Evolutionary conservation across 2,888 invertebrate species (phyloP), one percentile per base, ranked within the genome.

Genomic region (Endotricha flammealis): DNA sequence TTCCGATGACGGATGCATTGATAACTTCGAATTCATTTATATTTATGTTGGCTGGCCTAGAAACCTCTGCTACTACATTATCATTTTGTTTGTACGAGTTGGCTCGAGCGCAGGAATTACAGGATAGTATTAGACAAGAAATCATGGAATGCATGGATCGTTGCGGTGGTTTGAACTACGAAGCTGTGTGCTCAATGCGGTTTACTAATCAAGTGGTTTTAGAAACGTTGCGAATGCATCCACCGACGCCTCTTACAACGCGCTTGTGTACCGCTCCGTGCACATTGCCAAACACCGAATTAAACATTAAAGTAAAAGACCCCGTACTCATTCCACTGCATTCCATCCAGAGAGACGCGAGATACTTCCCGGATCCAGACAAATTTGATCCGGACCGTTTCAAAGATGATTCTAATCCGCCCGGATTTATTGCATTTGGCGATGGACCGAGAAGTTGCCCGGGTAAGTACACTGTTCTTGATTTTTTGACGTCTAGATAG

Each of bases 11-110:
- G 5, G 85, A 86, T 58, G 76, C 71, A 40, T 64, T 86, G 48
- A 86, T 86, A 63, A 85, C 76, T 22, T 86, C 86, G 8, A 86
- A 85, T 58, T 86, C 86, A 32, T 86, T 86, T 53, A 86, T 86
- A 72, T 86, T 86, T 48, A 81, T 86, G 81, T 41, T 86, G 38
- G 86, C 86, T n/a, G 86, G 86, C 1, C 50, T 86, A 44, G 86
- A 86, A 50, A 77, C 86, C 4, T 76, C 85, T 7, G 65, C 86
- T 12, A 82, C 81, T 25, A 82, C 83, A 10, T 53, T 80, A 38
- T 83, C 85, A 8, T 86, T 86, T 58, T 78, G 79, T 64, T 67
- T 86, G 42, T 86, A 81, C 39, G 71, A 86, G 52, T 52, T 86
- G 38, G 80, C 85, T 8, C 82, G 76, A 60, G 66, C 78, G 43